Conservation (phyloP, 2,888 invertebrate genomes). For the Hydroisotoma schaefferi region DNA sequence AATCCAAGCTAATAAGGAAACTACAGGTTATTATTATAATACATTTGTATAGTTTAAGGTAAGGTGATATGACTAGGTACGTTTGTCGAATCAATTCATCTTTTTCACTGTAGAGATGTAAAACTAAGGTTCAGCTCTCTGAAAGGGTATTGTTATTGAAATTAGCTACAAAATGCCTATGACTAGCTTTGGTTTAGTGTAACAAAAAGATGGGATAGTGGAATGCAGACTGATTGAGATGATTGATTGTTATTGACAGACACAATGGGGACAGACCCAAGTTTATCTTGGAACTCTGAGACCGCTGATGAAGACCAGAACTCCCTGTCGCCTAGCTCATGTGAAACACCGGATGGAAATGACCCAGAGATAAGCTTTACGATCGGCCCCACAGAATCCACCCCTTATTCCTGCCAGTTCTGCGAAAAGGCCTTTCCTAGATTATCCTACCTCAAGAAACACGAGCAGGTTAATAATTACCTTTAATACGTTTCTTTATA, state of each 20-base stretch:
- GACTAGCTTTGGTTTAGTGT: too few species aligned
- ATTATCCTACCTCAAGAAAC: slow-evolving; percentile 80
- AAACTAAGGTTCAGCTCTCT: not conserved
- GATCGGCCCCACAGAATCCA: slow-evolving; percentile 66
- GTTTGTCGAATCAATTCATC: not conserved
- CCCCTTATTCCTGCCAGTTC: slow-evolving; percentile 85
- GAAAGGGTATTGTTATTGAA: not conserved
- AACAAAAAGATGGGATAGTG: too few species aligned
- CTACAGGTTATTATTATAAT: slow-evolving; percentile 25
- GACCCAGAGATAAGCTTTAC: slow-evolving; percentile 64
- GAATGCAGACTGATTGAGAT: slow-evolving; percentile 26
- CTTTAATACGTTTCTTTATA: too few species aligned
- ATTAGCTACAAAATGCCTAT: too few species aligned
- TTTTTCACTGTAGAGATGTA: not conserved
- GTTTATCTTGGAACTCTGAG: slow-evolving; percentile 66
- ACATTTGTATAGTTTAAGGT: not conserved
- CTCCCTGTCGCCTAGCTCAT: slow-evolving; percentile 56
- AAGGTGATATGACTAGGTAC: too few species aligned
- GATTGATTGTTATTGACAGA: slow-evolving; percentile 54
- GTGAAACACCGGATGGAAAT: slow-evolving; percentile 64
- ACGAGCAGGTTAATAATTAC: slow-evolving; percentile 96
- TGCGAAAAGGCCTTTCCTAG: slow-evolving; percentile 88
- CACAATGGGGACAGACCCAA: slow-evolving; percentile 64
- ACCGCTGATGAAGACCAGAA: slow-evolving; percentile 57
- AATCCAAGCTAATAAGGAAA: slow-evolving; percentile 79